A percentile compares a stretch with the other conserved stretches of the same genome.
These are phyloP conservation scores for Oryzias sinensis DNA, from an alignment of 2,797 vertebrate species.

Conservation along the genomic window DNA sequence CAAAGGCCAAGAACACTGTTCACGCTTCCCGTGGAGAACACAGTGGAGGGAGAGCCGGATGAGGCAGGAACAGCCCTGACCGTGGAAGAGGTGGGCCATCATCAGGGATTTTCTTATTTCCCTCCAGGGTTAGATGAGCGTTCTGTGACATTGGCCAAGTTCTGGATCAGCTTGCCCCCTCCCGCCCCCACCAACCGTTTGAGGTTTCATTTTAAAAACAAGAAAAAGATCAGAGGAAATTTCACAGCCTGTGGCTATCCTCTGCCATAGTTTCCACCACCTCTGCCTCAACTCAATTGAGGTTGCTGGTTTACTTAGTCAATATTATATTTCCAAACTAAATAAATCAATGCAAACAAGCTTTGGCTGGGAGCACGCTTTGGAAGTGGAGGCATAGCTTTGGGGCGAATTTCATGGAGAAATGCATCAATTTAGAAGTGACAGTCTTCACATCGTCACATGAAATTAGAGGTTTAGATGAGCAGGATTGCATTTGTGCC, in stretches of 20 bases:
- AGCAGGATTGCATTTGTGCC: conserved; percentile 1
- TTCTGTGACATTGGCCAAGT: conserved; percentile 81
- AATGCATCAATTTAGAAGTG: conserved; percentile 64
- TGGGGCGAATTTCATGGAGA: conserved; percentile 55
- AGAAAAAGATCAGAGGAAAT: conserved; percentile 80
- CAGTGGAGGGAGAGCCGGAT: conserved; percentile 50
- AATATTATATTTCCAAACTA: conserved; percentile 74
- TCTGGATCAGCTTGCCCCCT: conserved; percentile 70
- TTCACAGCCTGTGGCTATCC: conserved; percentile 78
- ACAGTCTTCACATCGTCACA: conserved; percentile 42
- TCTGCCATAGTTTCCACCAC: conserved; percentile 73
- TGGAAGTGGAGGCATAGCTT: conserved; percentile 64
- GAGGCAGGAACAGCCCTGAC: conserved; percentile 36
- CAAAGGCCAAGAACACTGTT: conserved; percentile 34
- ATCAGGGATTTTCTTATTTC: conserved; percentile 57
- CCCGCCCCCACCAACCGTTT: conserved; percentile 30
- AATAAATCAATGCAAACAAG: conserved; percentile 76
- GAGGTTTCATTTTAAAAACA: conserved; percentile 78
- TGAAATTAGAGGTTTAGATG: conserved; percentile 43
- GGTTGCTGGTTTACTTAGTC: conserved; percentile 69
- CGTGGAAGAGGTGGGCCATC: conserved; percentile 62
- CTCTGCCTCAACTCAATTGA: conserved; percentile 64
- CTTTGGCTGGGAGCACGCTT: conserved; percentile 63
- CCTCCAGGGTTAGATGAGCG: conserved; percentile 70
- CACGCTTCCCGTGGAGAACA: conserved; percentile 64